Base-by-base conservation (phyloP, 2,113 vertebrate species). In the Proteles cristata region DNA sequence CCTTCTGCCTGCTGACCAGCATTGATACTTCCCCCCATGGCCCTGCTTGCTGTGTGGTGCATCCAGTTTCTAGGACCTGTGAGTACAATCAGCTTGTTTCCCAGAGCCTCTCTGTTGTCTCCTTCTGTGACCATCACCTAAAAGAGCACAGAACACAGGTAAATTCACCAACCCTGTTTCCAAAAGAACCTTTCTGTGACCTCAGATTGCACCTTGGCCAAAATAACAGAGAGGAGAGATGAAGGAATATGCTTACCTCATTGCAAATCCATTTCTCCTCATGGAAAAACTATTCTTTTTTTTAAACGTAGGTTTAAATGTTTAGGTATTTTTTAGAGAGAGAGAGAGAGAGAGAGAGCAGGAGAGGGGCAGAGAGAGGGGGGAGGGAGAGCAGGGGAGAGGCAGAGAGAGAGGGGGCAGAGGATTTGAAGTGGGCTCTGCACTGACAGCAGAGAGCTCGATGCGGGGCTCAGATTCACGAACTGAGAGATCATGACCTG, bases 1-100 rank as follows among this genome's bases (percentile, higher is more conserved):
- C 65, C 50, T 66, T 94, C 68, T 84, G 28, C 58, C 55, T 76
- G 35, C 28, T 55, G n/a, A 17, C 26, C 0, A 0, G 4, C 0
- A 0, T 43, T 4, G 19, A 33, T 14, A 33, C n/a, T 45, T 55
- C 21, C 5, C 15, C 26, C 15, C 0, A 1, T 11, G 68, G 39
- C 55, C 16, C 31, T 9, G 17, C 48, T 17, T 8, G 26, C 25
- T 5, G 25, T 12, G 53, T 21, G 17, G 4, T 4, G 58, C 7
- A 9, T 53, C 26, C 43, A 16, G n/a, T 58, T 65, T 50, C n/a
- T 28, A 55, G 79, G 28, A 45, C 14, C 68, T 19, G 4, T 61
- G 33, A 7, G 15, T 71, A 7, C 11, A 88, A 65, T 74, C 6
- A 71, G 7, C 9, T 74, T 53, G 65, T 26, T 73, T 82, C 63